Percentiles rank a stretch among this genome's conserved stretches.
Conservation (phyloP, 2,113 vertebrate genomes). For the Cephalophus harveyi region DNA sequence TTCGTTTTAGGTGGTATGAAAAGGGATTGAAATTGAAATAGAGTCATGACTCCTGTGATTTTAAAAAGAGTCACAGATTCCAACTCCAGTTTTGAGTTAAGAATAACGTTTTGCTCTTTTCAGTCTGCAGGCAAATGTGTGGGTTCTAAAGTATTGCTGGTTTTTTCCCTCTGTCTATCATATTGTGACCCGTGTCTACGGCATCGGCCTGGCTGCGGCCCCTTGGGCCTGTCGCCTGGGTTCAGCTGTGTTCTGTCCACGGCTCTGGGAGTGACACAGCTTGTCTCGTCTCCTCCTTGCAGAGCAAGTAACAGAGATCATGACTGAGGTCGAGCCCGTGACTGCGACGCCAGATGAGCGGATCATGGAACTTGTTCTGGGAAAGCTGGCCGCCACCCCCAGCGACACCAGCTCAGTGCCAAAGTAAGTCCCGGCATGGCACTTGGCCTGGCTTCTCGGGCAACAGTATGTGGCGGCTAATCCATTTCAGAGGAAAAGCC, state of each 20-base stretch:
- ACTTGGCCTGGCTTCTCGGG: not conserved
- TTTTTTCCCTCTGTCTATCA: accelerated
- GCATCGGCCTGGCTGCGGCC: accelerated
- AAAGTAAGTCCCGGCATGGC: constrained; percentile 76
- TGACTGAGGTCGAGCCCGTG: constrained; percentile 75
- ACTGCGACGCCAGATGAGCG: constrained; percentile 77
- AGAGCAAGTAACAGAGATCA: constrained; percentile 78
- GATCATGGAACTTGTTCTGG: constrained; percentile 84
- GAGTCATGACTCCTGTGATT: not conserved
- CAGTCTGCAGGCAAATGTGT: accelerated
- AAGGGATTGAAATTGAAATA: not conserved
- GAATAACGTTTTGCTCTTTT: not conserved
- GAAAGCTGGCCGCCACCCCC: constrained; percentile 76
- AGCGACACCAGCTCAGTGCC: constrained; percentile 73
- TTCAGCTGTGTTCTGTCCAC: not conserved
- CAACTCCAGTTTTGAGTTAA: not conserved
- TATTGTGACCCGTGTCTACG: accelerated
- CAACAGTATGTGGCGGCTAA: accelerated
- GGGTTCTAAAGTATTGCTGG: accelerated
- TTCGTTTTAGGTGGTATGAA: not conserved
- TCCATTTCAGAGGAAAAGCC: accelerated
- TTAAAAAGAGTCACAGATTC: not conserved
- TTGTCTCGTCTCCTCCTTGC: not conserved
- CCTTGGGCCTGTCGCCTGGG: accelerated
- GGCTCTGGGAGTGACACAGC: accelerated